Evolutionary conservation across 1,140 invertebrate genomes (phyloP).

Genomic region (Philotrypesis tridentata): DNA sequence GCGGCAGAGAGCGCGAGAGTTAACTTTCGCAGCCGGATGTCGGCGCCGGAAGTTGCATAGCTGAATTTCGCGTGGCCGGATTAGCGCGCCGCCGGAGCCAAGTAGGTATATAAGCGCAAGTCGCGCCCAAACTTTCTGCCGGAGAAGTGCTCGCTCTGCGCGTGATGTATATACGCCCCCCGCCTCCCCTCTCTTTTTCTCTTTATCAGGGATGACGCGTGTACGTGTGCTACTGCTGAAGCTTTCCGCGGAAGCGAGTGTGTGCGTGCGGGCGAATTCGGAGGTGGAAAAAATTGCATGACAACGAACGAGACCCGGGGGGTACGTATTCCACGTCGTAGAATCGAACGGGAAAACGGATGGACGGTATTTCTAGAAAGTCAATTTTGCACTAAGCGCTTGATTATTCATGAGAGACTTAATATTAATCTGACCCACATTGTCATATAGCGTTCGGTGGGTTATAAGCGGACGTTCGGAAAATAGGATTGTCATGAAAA

Average conservation of each 20-base stretch:
- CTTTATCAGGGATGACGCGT: neutral
- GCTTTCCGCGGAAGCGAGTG: neutral
- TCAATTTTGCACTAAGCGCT: neutral
- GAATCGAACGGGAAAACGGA: neutral
- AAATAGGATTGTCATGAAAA: neutral
- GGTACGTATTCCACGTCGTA: neutral
- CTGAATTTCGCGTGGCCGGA: slow-evolving; percentile 45
- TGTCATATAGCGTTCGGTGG: too few relatives aligned
- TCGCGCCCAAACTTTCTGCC: slow-evolving; percentile 4
- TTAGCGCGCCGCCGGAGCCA: slow-evolving; percentile 45
- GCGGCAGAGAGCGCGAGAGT: slow-evolving; percentile 43
- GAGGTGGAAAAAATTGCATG: neutral
- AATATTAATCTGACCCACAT: neutral
- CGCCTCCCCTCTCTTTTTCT: neutral
- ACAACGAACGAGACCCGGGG: neutral
- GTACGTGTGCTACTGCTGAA: neutral
- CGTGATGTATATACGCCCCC: neutral
- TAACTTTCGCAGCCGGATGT: slow-evolving; percentile 58
- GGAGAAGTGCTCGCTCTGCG: neutral
- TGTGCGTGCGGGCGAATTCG: neutral
- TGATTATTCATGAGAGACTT: neutral
- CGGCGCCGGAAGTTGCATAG: slow-evolving; percentile 54
- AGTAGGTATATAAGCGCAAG: slow-evolving; percentile 4
- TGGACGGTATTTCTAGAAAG: neutral
- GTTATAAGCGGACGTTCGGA: neutral